Evolutionary conservation across 2,888 invertebrate species (phyloP).

Genomic region (Xestia sexstrigata): DNA sequence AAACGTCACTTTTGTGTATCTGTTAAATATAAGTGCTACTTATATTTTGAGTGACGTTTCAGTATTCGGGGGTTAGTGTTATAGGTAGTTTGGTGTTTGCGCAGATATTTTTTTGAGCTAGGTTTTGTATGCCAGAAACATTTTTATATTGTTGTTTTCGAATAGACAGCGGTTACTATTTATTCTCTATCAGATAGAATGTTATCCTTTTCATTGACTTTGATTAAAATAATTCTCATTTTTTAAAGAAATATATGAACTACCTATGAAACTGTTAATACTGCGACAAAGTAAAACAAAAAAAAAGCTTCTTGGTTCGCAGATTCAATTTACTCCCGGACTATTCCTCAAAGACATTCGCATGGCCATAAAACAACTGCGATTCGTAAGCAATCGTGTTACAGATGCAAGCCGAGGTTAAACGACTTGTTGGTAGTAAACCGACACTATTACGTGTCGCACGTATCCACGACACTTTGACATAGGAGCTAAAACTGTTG

Average conservation of each 20-base stretch:
- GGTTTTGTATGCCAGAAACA: too few relatives aligned
- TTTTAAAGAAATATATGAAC: background rate
- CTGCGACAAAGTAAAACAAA: slow-evolving; percentile 7
- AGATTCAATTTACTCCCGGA: slow-evolving; percentile 51
- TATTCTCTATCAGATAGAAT: background rate
- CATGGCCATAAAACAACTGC: slow-evolving; percentile 64
- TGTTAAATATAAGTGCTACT: too few relatives aligned
- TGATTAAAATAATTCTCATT: background rate
- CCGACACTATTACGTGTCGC: slow-evolving; percentile 63
- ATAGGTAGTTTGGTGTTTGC: background rate
- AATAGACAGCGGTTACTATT: too few relatives aligned
- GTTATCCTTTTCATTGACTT: background rate
- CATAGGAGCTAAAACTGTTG: slow-evolving; percentile 46
- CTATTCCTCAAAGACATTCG: slow-evolving; percentile 56
- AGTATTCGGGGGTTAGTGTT: too few relatives aligned
- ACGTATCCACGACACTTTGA: slow-evolving; percentile 43
- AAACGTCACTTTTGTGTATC: too few relatives aligned
- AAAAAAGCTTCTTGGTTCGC: slow-evolving; percentile 9
- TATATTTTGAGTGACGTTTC: too few relatives aligned
- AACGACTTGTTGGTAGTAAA: slow-evolving; percentile 76
- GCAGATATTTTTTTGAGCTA: too few relatives aligned
- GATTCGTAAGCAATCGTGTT: slow-evolving; percentile 69
- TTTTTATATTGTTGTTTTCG: background rate
- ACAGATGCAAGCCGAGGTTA: slow-evolving; percentile 70
- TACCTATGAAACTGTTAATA: background rate